Evolutionary conservation across 2,888 invertebrate genomes (phyloP).

Genomic region (Macaria notata): DNA sequence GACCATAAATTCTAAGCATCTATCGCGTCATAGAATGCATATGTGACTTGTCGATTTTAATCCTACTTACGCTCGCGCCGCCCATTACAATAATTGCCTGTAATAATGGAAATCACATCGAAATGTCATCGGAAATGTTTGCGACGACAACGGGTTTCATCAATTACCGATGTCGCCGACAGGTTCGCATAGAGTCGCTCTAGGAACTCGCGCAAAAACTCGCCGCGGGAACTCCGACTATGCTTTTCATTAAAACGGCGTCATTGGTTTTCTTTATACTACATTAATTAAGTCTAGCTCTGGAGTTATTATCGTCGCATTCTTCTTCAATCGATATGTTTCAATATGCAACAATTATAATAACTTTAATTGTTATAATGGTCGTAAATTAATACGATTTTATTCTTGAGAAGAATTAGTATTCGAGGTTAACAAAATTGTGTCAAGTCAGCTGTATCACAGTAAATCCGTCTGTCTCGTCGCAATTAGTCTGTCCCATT

Average conservation of each 20-base stretch:
- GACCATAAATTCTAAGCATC: slow-evolving; percentile 20
- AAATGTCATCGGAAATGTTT: slow-evolving; percentile 35
- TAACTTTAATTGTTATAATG: no score
- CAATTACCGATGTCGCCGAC: slow-evolving; percentile 20
- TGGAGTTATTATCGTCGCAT: no score
- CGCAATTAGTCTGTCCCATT: slow-evolving; percentile 23
- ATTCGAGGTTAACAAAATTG: no score
- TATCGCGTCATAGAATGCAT: slow-evolving; percentile 30
- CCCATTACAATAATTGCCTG: slow-evolving; percentile 54
- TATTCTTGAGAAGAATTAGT: no score
- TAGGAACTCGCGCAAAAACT: not conserved
- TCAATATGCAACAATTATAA: no score
- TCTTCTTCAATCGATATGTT: no score
- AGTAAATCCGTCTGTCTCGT: slow-evolving; percentile 9
- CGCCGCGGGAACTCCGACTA: not conserved
- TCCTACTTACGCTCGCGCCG: slow-evolving; percentile 45
- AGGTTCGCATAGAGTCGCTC: slow-evolving; percentile 11
- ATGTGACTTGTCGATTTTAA: slow-evolving; percentile 50
- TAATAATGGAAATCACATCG: slow-evolving; percentile 55
- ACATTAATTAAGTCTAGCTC: no score
- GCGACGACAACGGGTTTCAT: slow-evolving; percentile 26
- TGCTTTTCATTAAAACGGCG: no score
- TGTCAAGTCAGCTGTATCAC: not conserved
- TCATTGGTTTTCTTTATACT: no score
- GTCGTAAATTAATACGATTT: no score